These are phyloP conservation scores for Fragum fragum DNA, from an alignment of 2,888 invertebrate species.

Conservation along the genomic window DNA sequence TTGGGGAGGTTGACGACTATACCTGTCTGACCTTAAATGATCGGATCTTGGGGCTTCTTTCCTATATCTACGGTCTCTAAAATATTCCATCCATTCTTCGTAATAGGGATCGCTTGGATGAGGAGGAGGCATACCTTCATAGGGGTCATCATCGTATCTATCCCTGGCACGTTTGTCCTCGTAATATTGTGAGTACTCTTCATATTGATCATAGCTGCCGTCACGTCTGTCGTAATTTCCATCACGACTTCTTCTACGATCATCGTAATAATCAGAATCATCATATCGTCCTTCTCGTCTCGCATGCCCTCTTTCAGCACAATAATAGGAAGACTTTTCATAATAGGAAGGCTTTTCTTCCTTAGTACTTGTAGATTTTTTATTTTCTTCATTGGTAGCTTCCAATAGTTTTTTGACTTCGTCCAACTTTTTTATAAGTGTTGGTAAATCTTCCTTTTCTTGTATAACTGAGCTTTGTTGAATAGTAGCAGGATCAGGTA, in stretches of 20 bases:
- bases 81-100: slow-evolving; percentile 27
- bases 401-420: slow-evolving; percentile 9
- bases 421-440: neutral
- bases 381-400: neutral
- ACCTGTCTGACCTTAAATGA: neutral
- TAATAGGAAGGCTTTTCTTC: neutral
- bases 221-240: neutral
- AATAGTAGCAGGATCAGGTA: neutral
- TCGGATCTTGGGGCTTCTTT: neutral
- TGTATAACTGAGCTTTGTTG: neutral
- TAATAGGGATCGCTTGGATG: slow-evolving; percentile 29
- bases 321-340: neutral
- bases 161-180: neutral
- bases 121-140: slow-evolving; percentile 11
- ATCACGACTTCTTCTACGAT: neutral
- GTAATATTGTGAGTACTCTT: neutral
- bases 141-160: slow-evolving; percentile 3
- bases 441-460: neutral
- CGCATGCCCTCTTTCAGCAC: neutral
- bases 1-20: neutral
- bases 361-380: neutral
- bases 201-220: neutral
- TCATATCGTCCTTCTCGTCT: neutral
- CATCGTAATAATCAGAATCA: neutral
- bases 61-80: neutral